Evolutionary conservation across 2,888 invertebrate genomes (phyloP).

Genomic region (Lycaena phlaeas): DNA sequence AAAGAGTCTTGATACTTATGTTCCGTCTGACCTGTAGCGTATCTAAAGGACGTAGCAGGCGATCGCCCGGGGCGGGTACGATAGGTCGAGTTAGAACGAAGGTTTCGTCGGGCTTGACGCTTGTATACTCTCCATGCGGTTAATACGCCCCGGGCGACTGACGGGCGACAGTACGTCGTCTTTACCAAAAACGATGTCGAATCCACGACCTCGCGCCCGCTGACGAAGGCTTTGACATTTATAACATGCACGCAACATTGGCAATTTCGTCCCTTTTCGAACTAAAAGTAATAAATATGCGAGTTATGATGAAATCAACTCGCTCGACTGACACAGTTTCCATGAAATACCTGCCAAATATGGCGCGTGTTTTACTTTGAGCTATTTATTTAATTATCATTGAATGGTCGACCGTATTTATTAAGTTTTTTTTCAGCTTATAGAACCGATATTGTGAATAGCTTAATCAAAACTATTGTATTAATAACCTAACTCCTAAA

Average conservation of each 20-base stretch:
- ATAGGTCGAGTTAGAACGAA: too few species aligned
- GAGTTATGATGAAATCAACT: slow-evolving; percentile 1
- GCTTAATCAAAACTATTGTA: background rate
- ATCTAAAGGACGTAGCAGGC: too few species aligned
- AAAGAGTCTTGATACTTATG: too few species aligned
- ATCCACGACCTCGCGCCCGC: background rate
- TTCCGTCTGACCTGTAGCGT: too few species aligned
- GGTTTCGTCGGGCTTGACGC: too few species aligned
- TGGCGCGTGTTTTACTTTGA: slow-evolving; percentile 1
- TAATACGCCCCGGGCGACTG: too few species aligned
- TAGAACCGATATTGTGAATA: background rate
- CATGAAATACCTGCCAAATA: background rate
- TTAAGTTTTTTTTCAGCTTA: background rate
- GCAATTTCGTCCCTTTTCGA: background rate
- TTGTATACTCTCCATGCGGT: too few species aligned
- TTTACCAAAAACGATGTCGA: too few species aligned
- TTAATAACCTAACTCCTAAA: background rate
- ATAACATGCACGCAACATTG: background rate
- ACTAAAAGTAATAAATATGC: background rate
- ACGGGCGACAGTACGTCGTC: too few species aligned
- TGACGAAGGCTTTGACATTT: background rate
- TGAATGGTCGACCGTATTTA: slow-evolving; percentile 9
- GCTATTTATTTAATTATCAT: background rate
- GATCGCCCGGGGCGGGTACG: too few species aligned
- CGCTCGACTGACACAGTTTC: background rate